Conservation (phyloP, 2,888 invertebrate genomes). For the Drosophila recens region DNA sequence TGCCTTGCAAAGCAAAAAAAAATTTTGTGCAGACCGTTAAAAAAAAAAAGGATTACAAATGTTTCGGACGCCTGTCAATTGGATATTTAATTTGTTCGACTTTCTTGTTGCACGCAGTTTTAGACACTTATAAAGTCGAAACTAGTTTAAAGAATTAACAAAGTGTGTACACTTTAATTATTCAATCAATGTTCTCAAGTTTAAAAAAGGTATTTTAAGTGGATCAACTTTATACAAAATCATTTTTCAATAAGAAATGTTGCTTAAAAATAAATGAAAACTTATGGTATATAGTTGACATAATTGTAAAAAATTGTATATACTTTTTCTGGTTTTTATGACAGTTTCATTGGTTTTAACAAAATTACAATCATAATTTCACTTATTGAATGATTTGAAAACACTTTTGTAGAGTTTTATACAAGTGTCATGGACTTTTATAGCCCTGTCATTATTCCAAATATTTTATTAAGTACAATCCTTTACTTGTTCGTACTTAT, state of each 20-base stretch:
- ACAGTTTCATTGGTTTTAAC: background rate
- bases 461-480: conserved; percentile 25
- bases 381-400: background rate
- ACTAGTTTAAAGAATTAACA: background rate
- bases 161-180: background rate
- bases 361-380: background rate
- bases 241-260: background rate
- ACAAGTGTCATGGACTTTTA: conserved; percentile 17
- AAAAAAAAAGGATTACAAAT: conserved; percentile 20
- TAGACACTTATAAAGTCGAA: background rate
- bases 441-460: background rate
- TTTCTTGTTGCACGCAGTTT: background rate
- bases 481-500: conserved; percentile 36
- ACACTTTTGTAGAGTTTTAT: background rate
- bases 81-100: background rate
- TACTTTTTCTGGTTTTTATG: background rate
- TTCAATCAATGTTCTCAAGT: background rate
- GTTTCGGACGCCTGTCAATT: conserved; percentile 44
- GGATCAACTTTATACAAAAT: background rate
- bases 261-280: background rate
- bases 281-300: too few relatives aligned
- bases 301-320: too few relatives aligned
- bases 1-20: conserved; percentile 31
- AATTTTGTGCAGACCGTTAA: conserved; percentile 17
- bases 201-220: background rate